phyloP scores from a whole-genome alignment of 2,797 vertebrate species.

The Arnoldichthys spilopterus region DNA sequence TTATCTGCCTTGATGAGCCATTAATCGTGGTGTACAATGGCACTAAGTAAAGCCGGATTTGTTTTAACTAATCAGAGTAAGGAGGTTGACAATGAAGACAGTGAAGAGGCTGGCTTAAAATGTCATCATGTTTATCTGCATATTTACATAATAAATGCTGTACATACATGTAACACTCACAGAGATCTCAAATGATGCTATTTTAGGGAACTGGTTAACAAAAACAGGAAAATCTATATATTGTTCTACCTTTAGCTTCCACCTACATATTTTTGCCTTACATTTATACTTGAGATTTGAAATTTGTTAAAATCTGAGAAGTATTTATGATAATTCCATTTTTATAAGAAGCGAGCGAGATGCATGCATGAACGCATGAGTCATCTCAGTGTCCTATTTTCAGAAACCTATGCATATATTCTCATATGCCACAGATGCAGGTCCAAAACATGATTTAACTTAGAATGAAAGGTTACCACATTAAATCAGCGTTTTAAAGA shows the following conservation, averaged over 20 bases:
- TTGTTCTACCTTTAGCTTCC: not conserved
- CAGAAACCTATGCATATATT: conserved; percentile 2
- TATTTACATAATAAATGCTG: conserved; percentile 17
- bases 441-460: not conserved
- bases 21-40: conserved; percentile 69
- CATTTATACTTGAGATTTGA: not conserved
- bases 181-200: not conserved
- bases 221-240: not conserved
- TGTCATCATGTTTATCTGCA: conserved; percentile 30
- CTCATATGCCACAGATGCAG: not conserved
- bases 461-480: too few relatives aligned
- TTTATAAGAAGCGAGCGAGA: conserved; percentile 11
- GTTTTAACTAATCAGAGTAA: conserved; percentile 60
- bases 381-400: conserved; percentile 31
- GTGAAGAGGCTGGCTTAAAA: conserved; percentile 41
- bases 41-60: conserved; percentile 76
- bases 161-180: not conserved
- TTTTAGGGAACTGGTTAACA: not conserved
- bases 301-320: not conserved
- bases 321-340: conserved; percentile 20
- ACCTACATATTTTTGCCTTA: not conserved
- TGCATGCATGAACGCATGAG: conserved; percentile 17
- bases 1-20: conserved; percentile 73
- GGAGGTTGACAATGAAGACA: conserved; percentile 36
- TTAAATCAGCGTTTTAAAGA: not conserved